Evolutionary conservation across 2,888 invertebrate genomes (phyloP), one percentile per base, ranked within the genome.

Genomic region (Sericinus montela): DNA sequence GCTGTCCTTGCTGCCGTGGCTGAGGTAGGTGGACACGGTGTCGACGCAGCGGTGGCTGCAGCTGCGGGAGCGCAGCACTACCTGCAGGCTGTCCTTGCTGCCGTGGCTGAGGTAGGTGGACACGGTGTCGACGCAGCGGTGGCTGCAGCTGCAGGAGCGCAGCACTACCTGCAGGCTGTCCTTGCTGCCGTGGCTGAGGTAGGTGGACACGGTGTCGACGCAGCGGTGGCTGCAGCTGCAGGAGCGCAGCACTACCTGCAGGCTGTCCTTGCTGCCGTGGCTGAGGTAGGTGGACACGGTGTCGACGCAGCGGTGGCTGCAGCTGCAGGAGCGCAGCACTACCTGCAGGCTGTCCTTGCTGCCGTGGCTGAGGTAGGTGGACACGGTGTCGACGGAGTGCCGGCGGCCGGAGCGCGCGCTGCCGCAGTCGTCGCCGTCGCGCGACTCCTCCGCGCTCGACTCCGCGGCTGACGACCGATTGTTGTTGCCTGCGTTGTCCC

Each of bases 231-330:
- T n/a, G 14, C 96, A 86, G 10, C 96, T 88, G 36, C 93, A 93
- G 44, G 94, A 94, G n/a, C 94, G 93, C 41, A 93, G n/a, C n/a
- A n/a, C n/a, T n/a, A n/a, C n/a, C n/a, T n/a, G n/a, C n/a, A n/a
- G n/a, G n/a, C n/a, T n/a, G n/a, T n/a, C n/a, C n/a, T n/a, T n/a
- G 84, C 94, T 95, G 78, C 95, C 95, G 64, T 84, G 95, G 72
- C 96, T 96, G 62, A 96, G 91, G 89, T 96, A 96, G 0, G 96
- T 96, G 51, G 96, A 96, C 25, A 96, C 95, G 9, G 96, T 96
- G 75, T 96, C 96, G 35, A 96, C 93, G 72, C 95, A 95, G 49
- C 95, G 96, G 15, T 96, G 86, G 10, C 96, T 88, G 37, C 93
- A 93, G 44, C 94, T 94, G 64, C 94, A 92, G 70, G 93, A 40